phyloP scores from a whole-genome alignment of 1,140 invertebrate species.

The Dinoponera quadriceps region DNA sequence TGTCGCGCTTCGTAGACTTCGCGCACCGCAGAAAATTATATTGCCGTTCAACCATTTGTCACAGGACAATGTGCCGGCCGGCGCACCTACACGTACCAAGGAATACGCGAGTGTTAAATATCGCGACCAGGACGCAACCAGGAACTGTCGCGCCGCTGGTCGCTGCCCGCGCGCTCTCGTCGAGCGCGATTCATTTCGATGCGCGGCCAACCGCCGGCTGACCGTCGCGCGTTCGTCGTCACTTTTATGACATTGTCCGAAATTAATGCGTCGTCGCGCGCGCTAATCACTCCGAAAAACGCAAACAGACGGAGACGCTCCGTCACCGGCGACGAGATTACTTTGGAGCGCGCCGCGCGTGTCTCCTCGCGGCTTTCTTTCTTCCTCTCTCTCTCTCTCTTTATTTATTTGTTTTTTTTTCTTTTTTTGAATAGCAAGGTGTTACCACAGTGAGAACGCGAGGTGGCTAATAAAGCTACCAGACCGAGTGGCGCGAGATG shows the following conservation, averaged over 20 bases:
- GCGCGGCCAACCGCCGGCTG: neutral
- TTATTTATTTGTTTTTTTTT: too few species aligned
- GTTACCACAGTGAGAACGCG: slow-evolving; percentile 20
- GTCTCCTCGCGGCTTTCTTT: neutral
- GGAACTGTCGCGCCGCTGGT: neutral
- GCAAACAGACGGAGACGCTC: neutral
- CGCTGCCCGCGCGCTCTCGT: neutral
- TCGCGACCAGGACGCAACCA: neutral
- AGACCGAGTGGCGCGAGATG: slow-evolving; percentile 25
- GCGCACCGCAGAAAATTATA: slow-evolving; percentile 69
- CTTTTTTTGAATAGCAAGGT: slow-evolving; percentile 38
- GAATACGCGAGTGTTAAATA: neutral
- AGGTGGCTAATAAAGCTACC: slow-evolving; percentile 65
- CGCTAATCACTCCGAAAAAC: slow-evolving; percentile 20
- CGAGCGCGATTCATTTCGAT: neutral
- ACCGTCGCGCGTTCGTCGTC: too few species aligned
- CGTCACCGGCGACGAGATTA: neutral
- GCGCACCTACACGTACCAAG: slow-evolving; percentile 52
- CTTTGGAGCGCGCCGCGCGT: neutral
- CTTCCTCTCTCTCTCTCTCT: too few species aligned
- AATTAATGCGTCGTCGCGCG: neutral
- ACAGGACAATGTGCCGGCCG: slow-evolving; percentile 19
- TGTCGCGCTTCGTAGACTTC: slow-evolving; percentile 65
- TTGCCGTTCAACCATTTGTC: slow-evolving; percentile 56
- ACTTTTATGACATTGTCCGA: neutral